Conservation (phyloP, 2,113 vertebrate genomes). For the Pelmatolapia mariae region DNA sequence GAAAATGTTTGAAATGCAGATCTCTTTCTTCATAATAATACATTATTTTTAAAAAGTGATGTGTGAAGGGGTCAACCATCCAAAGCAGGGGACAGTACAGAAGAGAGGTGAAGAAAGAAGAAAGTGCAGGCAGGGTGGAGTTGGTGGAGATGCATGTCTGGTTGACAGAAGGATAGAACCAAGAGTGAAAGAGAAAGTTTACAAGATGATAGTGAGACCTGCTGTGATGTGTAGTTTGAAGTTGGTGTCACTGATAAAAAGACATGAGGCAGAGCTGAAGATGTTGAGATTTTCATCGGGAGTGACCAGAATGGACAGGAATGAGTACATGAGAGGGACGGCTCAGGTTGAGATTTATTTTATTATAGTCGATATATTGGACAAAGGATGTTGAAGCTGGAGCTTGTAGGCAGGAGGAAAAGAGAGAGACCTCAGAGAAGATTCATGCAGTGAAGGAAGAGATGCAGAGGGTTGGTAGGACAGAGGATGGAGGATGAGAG, state of each 20-base stretch:
- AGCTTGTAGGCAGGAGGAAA: not conserved
- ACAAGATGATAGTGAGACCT: not conserved
- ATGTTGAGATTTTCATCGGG: not conserved
- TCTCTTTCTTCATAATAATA: not conserved
- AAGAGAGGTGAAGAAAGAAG: not conserved
- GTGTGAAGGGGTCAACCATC: not conserved
- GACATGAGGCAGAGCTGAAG: not conserved
- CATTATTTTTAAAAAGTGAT: not conserved
- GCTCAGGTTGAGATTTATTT: not conserved
- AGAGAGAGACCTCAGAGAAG: not conserved
- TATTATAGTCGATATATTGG: not conserved
- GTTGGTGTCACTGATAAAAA: not conserved
- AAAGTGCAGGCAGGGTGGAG: not conserved
- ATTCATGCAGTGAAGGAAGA: not conserved
- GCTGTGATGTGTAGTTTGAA: not conserved
- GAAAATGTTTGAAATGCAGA: not conserved
- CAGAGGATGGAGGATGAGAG: not conserved
- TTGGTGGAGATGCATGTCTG: not conserved
- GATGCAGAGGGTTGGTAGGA: not conserved
- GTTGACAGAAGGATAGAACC: not conserved
- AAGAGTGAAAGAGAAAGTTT: not conserved
- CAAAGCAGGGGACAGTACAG: not conserved
- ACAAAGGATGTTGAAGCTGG: not conserved
- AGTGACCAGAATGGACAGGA: not conserved
- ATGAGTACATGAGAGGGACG: not conserved